phyloP scores from a whole-genome alignment of 1,140 invertebrate species.

The Marisa cornuarietis region DNA sequence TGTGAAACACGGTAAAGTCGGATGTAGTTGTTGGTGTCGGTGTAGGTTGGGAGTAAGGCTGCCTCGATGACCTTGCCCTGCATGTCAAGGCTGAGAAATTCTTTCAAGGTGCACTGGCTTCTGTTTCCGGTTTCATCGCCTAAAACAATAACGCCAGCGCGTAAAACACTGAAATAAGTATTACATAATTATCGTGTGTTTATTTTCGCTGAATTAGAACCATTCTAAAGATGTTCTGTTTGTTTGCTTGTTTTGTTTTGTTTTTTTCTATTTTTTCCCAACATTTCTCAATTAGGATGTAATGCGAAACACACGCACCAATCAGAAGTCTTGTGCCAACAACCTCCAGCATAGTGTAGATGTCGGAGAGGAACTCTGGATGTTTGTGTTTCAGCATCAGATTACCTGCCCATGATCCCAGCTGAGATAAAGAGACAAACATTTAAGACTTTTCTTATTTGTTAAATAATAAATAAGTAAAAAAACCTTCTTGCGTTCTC shows the following conservation, averaged over 20 bases:
- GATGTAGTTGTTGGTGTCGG: constrained; percentile 24
- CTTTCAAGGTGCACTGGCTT: constrained; percentile 29
- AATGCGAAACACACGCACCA: constrained; percentile 15
- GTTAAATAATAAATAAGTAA: no score
- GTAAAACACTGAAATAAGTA: no score
- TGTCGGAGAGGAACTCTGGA: constrained; percentile 79
- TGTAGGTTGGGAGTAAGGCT: constrained; percentile 69
- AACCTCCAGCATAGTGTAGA: constrained; percentile 78
- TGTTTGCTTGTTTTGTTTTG: no score
- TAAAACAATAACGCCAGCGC: no score
- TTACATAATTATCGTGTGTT: no score
- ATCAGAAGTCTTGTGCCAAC: constrained; percentile 74
- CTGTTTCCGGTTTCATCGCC: constrained; percentile 14
- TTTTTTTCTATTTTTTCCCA: no score
- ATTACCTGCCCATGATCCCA: constrained; percentile 78
- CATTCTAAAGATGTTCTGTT: no score
- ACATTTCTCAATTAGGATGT: no score
- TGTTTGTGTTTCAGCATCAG: constrained; percentile 79
- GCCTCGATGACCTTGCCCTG: constrained; percentile 73
- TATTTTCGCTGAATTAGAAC: no score
- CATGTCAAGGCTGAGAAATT: constrained; percentile 74
- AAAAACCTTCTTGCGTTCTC: not conserved
- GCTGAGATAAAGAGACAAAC: constrained; percentile 19
- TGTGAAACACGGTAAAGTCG: constrained; percentile 46
- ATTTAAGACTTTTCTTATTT: no score